These are phyloP conservation scores for Psilopsiagon aurifrons DNA, from an alignment of 2,113 vertebrate species.

Conservation along the genomic window DNA sequence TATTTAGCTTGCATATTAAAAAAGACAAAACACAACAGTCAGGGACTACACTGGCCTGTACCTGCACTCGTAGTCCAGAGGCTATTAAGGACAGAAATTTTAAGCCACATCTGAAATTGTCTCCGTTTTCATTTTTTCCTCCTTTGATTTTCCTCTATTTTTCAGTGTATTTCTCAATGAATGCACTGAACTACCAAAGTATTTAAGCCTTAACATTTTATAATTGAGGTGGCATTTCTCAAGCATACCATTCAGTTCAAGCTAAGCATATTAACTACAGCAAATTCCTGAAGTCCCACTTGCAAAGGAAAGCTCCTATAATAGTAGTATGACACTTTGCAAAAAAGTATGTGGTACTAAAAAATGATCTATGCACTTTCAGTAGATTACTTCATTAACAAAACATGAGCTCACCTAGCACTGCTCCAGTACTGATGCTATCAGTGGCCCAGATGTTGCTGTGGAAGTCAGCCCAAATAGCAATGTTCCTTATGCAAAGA, in stretches of 20 bases:
- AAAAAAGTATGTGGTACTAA: slow-evolving; percentile 27
- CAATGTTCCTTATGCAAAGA: slow-evolving; percentile 43
- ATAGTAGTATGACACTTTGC: background rate
- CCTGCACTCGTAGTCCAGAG: background rate
- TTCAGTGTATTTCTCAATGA: background rate
- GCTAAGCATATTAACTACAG: background rate
- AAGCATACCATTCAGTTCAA: background rate
- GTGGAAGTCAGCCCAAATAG: slow-evolving; percentile 62
- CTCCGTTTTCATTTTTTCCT: background rate
- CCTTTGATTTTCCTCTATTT: background rate
- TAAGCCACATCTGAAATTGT: background rate
- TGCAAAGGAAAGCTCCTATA: slow-evolving; percentile 18
- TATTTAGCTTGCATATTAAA: background rate
- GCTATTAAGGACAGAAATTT: background rate
- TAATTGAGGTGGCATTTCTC: background rate
- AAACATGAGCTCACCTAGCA: slow-evolving; percentile 69
- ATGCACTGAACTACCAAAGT: background rate
- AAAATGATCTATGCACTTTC: slow-evolving; percentile 44
- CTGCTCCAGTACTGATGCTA: slow-evolving; percentile 63
- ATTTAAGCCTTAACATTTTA: background rate
- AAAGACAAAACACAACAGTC: background rate
- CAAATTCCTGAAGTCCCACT: background rate
- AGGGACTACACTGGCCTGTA: background rate
- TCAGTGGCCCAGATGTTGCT: slow-evolving; percentile 59
- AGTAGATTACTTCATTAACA: slow-evolving; percentile 63